A percentile compares a stretch with the other conserved stretches of the same genome.
Evolutionary conservation across 2,113 vertebrate species (phyloP).

Genomic region (Dicaeum eximium): DNA sequence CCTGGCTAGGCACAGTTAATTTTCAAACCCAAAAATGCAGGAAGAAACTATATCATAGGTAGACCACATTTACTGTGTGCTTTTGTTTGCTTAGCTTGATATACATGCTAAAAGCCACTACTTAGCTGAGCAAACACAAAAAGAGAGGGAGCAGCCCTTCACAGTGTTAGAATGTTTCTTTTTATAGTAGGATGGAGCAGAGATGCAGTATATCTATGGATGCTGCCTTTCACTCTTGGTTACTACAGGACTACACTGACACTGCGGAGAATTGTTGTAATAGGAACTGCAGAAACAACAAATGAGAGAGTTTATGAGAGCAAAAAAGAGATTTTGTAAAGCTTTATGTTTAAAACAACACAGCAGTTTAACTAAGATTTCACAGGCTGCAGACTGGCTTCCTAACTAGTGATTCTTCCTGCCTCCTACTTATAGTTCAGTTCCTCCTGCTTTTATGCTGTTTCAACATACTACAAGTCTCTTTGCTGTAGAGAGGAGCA

Average conservation of each 20-base stretch:
- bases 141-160: not conserved
- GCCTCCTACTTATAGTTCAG: not conserved
- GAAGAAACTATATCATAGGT: slow-evolving; percentile 1
- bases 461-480: not conserved
- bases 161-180: not conserved
- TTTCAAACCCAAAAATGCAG: slow-evolving; percentile 31
- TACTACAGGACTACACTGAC: not conserved
- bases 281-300: not conserved
- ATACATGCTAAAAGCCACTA: not conserved
- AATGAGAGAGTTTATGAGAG: not conserved
- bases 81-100: slow-evolving; percentile 15
- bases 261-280: accelerated
- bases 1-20: not conserved
- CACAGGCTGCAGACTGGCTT: not conserved
- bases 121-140: not conserved
- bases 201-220: not conserved
- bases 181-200: not conserved
- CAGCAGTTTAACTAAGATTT: not conserved
- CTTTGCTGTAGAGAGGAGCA: not conserved
- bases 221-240: not conserved
- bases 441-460: not conserved
- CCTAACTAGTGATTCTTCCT: not conserved
- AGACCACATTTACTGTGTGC: not conserved
- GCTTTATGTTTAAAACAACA: not conserved
- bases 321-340: not conserved